Conservation (phyloP, 2,113 vertebrate genomes). For the Tylochromis polylepis region DNA sequence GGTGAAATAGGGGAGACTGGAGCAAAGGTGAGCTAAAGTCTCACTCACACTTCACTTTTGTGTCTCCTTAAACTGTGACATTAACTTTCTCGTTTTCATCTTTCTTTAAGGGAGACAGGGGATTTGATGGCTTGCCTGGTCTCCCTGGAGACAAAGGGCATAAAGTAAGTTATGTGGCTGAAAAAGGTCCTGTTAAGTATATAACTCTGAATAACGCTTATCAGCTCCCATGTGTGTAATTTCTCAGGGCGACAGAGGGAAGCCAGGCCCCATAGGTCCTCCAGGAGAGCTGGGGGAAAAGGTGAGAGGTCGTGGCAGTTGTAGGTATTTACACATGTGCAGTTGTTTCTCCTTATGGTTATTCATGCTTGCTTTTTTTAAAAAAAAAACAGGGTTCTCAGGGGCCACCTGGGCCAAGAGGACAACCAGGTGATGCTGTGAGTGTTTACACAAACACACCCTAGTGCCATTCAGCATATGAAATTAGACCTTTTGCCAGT, state of each 20-base stretch:
- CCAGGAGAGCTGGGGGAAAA: slow-evolving; percentile 81
- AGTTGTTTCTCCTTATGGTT: background rate
- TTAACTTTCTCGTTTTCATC: background rate
- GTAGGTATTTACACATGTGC: background rate
- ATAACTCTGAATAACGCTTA: background rate
- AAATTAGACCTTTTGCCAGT: background rate
- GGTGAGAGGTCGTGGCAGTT: slow-evolving; percentile 32
- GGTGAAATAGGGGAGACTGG: slow-evolving; percentile 90
- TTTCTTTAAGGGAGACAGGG: slow-evolving; percentile 84
- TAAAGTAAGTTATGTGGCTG: slow-evolving; percentile 45
- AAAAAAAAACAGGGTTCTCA: slow-evolving; percentile 66
- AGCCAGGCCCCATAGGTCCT: slow-evolving; percentile 60
- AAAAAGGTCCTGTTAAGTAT: background rate
- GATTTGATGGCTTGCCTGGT: slow-evolving; percentile 94
- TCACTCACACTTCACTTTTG: background rate
- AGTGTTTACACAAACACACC: slow-evolving; percentile 28
- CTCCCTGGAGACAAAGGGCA: slow-evolving; percentile 76
- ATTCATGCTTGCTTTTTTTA: background rate
- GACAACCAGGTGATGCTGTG: slow-evolving; percentile 73
- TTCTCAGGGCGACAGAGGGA: slow-evolving; percentile 66
- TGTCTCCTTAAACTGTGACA: background rate
- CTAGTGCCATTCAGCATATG: background rate
- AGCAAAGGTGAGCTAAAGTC: slow-evolving; percentile 77
- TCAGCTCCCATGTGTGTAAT: background rate
- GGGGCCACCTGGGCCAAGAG: slow-evolving; percentile 71